phyloP scores from a whole-genome alignment of 2,888 invertebrate genomes.

The Conchocele bisecta region DNA sequence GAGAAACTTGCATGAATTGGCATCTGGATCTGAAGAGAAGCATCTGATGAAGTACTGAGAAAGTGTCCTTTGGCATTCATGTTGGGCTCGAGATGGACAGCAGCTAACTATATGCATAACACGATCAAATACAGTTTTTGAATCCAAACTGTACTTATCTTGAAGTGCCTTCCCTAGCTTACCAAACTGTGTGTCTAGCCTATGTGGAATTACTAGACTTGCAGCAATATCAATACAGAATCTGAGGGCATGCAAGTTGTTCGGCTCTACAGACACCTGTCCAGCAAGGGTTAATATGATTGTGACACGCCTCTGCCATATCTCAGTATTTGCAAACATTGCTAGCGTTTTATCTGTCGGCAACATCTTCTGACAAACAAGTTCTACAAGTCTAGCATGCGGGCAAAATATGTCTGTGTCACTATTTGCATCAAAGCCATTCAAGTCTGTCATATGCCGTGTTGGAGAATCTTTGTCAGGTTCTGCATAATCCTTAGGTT shows the following conservation, averaged over 20 bases:
- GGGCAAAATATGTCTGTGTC: too few relatives aligned
- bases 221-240: constrained; percentile 21
- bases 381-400: constrained; percentile 10
- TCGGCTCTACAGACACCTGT: constrained; percentile 4
- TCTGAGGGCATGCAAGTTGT: constrained; percentile 9
- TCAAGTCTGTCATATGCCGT: too few relatives aligned
- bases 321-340: background rate
- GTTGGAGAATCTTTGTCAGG: too few relatives aligned
- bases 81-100: too few relatives aligned
- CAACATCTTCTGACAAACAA: constrained; percentile 24
- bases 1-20: constrained; percentile 9
- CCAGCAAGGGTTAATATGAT: constrained; percentile 5
- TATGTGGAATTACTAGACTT: too few relatives aligned
- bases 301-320: constrained; percentile 15
- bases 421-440: too few relatives aligned
- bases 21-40: constrained; percentile 18
- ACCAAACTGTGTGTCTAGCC: too few relatives aligned
- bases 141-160: too few relatives aligned
- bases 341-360: constrained; percentile 8
- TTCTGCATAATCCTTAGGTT: too few relatives aligned
- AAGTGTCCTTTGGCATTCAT: constrained; percentile 13
- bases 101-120: too few relatives aligned
- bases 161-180: too few relatives aligned
- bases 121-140: too few relatives aligned
- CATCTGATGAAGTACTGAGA: constrained; percentile 36